Evolutionary conservation across 2,113 vertebrate species (phyloP), one percentile per base, ranked within the genome.

Genomic region (Cettia cetti): DNA sequence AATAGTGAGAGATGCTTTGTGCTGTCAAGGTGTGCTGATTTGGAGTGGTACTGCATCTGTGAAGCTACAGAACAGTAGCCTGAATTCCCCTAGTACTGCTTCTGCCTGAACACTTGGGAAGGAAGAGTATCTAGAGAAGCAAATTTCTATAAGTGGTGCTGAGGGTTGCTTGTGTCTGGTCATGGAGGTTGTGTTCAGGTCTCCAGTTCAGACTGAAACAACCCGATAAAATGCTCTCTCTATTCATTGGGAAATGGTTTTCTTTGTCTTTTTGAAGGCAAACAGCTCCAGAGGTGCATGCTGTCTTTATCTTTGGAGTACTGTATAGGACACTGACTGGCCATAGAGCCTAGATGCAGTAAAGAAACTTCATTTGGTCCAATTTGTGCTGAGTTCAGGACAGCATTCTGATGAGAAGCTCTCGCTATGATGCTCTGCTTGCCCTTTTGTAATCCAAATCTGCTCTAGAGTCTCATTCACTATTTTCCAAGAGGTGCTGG

Each of bases 301-400:
- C 33, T 74, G 42, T 33, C 42, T 57, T 61, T 71, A 30, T 20
- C 60, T 68, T 30, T 56, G 42, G 33, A 61, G 21, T 68, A 26
- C 42, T 63, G 10, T 4, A 1, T 11, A 23, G 33, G 28, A 19
- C 0, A 1, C 13, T 31, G 33, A 37, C 24, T 9, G 11, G 18
- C 40, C 2, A 0, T 33, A 23, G 60, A 27, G 49, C 42, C 7
- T 39, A 63, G 30, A 52, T 56, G 4, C 22, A 30, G 10, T 45
- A 47, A 47, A 35, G 49, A 40, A 79, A 37, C 16, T 63, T 74
- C 6, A 27, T 83, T 68, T 82, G 26, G 5, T 87, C 30, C 44
- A 40, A 2, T 53, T 53, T 47, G 10, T 79, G 39, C 72, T 42
- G 37, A 27, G 20, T 63, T 87, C 20, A 69, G 31, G 54, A 37